Base-by-base conservation (phyloP, 2,797 vertebrate species). In the Bryconaethiops microstoma region DNA sequence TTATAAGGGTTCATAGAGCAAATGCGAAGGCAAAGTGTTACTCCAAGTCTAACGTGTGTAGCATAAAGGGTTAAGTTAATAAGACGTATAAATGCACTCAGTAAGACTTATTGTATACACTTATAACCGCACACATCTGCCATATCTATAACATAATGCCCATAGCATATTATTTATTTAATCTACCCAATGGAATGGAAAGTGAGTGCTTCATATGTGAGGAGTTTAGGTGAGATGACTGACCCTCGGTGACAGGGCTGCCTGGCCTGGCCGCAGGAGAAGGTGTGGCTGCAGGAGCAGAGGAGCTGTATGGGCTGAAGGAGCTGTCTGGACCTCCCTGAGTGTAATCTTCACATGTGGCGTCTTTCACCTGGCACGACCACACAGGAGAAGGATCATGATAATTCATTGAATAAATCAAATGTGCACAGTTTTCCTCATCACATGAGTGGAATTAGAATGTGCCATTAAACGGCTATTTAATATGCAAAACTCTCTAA, bases 171-270 rank as follows among this genome's bases (percentile, higher is more conserved):
- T 2, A 7, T 4, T 8, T 40, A 40, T 40, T 35, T 65, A 40
- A n/a, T 39, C 16, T 40, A 7, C 62, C 0, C 62, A 64, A 4
- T 64, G 14, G 5, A 39, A 39, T 19, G 35, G 6, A 35, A 7
- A 13, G 59, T 23, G n/a, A 25, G 60, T 29, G 5, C 60, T 29
- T 12, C 23, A 35, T 64, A 8, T 35, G 16, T 17, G 14, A 35
- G 25, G 29, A 29, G 13, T 63, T 29, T 19, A 68, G 2, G n/a
- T 17, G 17, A 68, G 42, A n/a, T 45, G 23, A 65, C 88, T 85
- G 91, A 96, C 97, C 97, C 92, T 95, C 94, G 0, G 96, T 97
- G 19, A 95, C 95, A 48, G 95, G 91, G 76, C 92, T 92, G 63
- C 91, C 91, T 0, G 91, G 12, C 54, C 85, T 82, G 70, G 87